phyloP scores from a whole-genome alignment of 2,888 invertebrate species.

The Trilocha varians region DNA sequence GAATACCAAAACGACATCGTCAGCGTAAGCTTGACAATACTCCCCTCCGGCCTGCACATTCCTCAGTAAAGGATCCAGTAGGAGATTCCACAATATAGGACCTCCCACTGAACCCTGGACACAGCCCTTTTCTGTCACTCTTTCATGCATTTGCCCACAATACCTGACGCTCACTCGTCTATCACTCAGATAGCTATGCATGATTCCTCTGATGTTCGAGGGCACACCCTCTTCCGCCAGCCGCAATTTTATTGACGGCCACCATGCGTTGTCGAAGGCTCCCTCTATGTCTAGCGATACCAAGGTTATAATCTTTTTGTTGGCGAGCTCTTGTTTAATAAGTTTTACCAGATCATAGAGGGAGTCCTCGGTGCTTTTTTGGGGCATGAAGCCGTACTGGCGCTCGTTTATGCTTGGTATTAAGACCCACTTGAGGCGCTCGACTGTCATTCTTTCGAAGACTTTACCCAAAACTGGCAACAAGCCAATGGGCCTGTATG shows the following conservation, averaged over 20 bases:
- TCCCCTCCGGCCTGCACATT: constrained; percentile 2
- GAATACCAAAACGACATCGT: no score
- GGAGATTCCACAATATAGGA: no score
- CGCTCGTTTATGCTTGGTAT: neutral
- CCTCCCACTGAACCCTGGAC: constrained; percentile 7
- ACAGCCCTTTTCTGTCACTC: no score
- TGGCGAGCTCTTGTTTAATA: no score
- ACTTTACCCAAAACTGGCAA: constrained; percentile 6
- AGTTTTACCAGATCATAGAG: no score
- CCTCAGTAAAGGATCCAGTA: no score
- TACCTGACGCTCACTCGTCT: no score
- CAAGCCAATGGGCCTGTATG: constrained; percentile 8
- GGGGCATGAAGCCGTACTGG: constrained; percentile 4
- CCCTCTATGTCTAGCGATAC: no score
- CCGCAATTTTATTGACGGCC: constrained; percentile 2
- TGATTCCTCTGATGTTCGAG: no score
- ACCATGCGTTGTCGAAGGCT: no score
- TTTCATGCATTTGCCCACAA: neutral
- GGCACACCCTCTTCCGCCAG: constrained; percentile 6
- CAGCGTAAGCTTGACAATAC: no score
- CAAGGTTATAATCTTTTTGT: constrained; percentile 1
- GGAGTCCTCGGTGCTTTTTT: no score
- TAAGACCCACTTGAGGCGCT: neutral
- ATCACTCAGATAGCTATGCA: constrained; percentile 7
- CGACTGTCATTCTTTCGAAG: constrained; percentile 2